Base-by-base conservation (phyloP, 1,140 invertebrate genomes). In the Drosophila azteca region DNA sequence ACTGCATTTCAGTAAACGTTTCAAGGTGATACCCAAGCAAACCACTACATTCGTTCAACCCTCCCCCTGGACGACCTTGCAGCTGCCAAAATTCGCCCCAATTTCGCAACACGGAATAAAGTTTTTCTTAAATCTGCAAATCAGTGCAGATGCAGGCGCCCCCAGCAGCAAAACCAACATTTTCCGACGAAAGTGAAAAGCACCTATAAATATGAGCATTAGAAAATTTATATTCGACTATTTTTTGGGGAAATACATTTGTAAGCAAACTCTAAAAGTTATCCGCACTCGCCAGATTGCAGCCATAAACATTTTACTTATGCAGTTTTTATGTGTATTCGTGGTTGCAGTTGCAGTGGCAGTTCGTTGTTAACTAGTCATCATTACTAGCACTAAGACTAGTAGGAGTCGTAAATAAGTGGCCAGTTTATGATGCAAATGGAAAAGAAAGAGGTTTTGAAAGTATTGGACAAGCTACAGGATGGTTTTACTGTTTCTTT, bases 351-450 rank as follows among this genome's bases (percentile, higher is more conserved):
- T 24, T 46, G 22, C 9, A 15, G 41, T 31, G 2, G 3, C 24
- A 15, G 24, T 24, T 46, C 46, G 55, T 24, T 43, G 24, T 64
- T 49, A 22, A 39, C 13, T 46, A 49, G 26, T 13, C 52, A 73
- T 64, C 64, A 74, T 52, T 65, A 11, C 8, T 35, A 9, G 11
- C 13, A 31, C 31, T 9, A 31, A 11, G 13, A 1, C 11, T 35
- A 3, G 31, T 35, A 11, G 17, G 17, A 20, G 35, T 72, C 22
- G 22, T 4, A 24, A 4, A 3, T 74, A 74, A 74, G 71, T 74
- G 53, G 46, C 11, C 46, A 74, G 65, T 74, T 74, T 74, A 74
- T 35, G 71, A 58, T 53, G 66, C n/a, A 20, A 69, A 67, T 17
- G 26, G 9, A 41, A 41, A 11, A 15, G 13, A 52, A 41, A 26